phyloP scores from a whole-genome alignment of 2,113 vertebrate genomes.

The Gadus chalcogrammus region DNA sequence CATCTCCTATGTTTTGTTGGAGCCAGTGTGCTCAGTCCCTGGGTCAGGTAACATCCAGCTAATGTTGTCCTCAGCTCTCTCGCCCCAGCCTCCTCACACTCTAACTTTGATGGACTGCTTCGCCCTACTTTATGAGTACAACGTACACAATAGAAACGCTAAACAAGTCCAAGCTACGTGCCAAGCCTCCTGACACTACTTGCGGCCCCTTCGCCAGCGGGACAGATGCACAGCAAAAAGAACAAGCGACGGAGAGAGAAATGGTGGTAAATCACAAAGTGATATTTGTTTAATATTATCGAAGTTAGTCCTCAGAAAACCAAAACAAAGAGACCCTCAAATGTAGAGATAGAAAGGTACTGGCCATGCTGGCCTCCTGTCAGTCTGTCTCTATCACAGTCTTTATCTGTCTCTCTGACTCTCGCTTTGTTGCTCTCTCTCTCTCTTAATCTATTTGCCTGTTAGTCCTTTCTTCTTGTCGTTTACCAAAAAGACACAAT shows the following conservation, averaged over 20 bases:
- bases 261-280: background rate
- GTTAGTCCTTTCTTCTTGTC: slow-evolving; percentile 8
- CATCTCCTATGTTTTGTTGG: no score
- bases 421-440: slow-evolving; percentile 22
- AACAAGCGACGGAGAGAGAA: background rate
- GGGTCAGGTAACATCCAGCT: no score
- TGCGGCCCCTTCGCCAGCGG: no score
- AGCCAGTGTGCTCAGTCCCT: no score
- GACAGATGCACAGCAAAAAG: background rate
- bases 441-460: slow-evolving; percentile 18
- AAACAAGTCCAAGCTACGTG: no score
- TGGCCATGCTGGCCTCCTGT: slow-evolving; percentile 7
- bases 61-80: no score
- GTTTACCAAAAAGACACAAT: slow-evolving; percentile 56
- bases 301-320: slow-evolving; percentile 28
- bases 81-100: no score
- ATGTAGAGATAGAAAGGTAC: slow-evolving; percentile 20
- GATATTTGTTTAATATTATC: background rate
- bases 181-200: no score
- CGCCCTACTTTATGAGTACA: no score
- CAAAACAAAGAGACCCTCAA: slow-evolving; percentile 29
- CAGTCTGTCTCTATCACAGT: slow-evolving; percentile 31
- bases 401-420: slow-evolving; percentile 21
- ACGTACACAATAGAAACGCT: no score
- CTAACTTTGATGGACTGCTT: no score